phyloP scores from a whole-genome alignment of 1,140 invertebrate genomes.

The Ceratoteleas bidentatus region DNA sequence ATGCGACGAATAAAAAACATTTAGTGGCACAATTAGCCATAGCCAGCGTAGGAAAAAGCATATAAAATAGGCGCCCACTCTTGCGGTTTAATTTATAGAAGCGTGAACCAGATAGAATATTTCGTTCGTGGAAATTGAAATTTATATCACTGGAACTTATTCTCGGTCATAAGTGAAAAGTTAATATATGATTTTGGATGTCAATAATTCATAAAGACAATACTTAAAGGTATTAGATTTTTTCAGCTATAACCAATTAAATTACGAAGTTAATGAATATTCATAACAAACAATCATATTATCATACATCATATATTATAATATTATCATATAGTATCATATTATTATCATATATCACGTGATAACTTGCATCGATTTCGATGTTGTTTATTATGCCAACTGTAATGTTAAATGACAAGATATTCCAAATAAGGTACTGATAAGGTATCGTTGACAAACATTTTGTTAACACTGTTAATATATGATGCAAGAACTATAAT shows the following conservation, averaged over 20 bases:
- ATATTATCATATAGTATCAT: no score
- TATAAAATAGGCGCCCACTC: constrained; percentile 51
- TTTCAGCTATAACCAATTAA: constrained; percentile 25
- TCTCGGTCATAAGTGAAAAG: constrained; percentile 53
- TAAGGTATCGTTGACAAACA: no score
- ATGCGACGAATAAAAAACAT: constrained; percentile 66
- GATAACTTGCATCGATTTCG: no score
- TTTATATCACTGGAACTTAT: constrained; percentile 55
- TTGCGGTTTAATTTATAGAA: constrained; percentile 53
- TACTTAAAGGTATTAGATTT: constrained; percentile 9
- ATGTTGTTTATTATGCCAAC: no score
- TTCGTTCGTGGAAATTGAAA: constrained; percentile 55
- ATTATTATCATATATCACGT: no score
- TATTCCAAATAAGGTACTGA: no score
- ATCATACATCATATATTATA: no score
- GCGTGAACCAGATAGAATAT: constrained; percentile 43
- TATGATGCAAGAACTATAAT: no score
- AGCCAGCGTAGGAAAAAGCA: constrained; percentile 42
- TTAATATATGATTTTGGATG: constrained; percentile 47
- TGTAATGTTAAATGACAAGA: no score
- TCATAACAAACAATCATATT: constrained; percentile 1
- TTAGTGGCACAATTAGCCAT: constrained; percentile 65
- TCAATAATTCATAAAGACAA: constrained; percentile 23
- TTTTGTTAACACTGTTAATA: no score
- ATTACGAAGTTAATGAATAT: constrained; percentile 12